These are phyloP conservation scores for Oryzaephilus surinamensis DNA, from an alignment of 1,140 invertebrate species.

Conservation along the genomic window DNA sequence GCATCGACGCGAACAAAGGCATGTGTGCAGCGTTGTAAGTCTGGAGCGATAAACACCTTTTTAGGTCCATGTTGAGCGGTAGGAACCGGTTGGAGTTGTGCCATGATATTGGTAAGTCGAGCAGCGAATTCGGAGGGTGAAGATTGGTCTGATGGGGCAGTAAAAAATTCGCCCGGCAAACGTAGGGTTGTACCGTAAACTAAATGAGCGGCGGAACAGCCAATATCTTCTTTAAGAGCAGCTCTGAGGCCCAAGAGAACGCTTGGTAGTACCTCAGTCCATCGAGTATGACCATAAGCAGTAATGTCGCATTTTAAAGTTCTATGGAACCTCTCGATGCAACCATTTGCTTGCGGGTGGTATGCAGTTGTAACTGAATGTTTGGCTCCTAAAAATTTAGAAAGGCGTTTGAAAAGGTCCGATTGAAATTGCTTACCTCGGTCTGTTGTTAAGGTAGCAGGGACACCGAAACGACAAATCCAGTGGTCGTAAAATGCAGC, in stretches of 20 bases:
- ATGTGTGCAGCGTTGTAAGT: too few relatives aligned
- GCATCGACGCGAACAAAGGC: too few relatives aligned
- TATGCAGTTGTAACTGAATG: too few relatives aligned
- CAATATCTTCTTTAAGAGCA: slow-evolving; percentile 19
- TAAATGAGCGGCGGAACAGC: slow-evolving; percentile 27
- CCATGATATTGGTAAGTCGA: not conserved
- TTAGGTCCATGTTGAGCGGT: not conserved
- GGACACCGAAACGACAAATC: slow-evolving; percentile 28
- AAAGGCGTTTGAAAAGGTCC: too few relatives aligned
- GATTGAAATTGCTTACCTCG: not conserved
- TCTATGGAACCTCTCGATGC: too few relatives aligned
- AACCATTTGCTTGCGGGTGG: too few relatives aligned
- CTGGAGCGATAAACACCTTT: slow-evolving; percentile 1
- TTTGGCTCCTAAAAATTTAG: too few relatives aligned
- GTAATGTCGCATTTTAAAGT: too few relatives aligned
- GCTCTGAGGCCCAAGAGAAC: not conserved
- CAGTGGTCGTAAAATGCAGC: slow-evolving; percentile 18
- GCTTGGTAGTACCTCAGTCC: not conserved
- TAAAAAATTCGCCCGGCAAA: slow-evolving; percentile 21
- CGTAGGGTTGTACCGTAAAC: slow-evolving; percentile 23
- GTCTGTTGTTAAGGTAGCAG: slow-evolving; percentile 2
- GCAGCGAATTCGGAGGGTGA: not conserved
- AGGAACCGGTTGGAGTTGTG: slow-evolving; percentile 3
- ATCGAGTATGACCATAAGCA: too few relatives aligned
- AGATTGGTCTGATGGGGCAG: not conserved